phyloP scores from a whole-genome alignment of 2,113 vertebrate species.

The Heterochromis multidens region DNA sequence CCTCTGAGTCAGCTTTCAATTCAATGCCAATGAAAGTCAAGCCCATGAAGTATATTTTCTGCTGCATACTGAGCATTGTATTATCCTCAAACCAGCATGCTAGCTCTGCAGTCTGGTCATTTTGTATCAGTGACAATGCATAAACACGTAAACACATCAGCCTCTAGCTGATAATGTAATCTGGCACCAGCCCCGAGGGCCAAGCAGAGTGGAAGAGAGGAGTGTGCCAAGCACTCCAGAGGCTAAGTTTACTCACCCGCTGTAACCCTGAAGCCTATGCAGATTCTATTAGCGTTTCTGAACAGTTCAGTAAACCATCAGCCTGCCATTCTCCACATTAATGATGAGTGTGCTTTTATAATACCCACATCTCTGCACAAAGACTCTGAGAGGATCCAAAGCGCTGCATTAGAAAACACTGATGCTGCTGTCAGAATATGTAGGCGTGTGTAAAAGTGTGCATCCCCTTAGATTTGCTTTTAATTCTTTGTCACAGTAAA shows the following conservation, averaged over 20 bases:
- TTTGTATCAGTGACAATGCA: constrained; percentile 49
- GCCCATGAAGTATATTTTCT: background rate
- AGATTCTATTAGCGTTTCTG: constrained; percentile 34
- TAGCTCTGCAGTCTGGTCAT: background rate
- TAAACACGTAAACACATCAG: constrained; percentile 53
- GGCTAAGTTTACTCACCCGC: constrained; percentile 51
- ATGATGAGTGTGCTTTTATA: constrained; percentile 4
- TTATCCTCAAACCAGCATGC: constrained; percentile 7
- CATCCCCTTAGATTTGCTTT: background rate
- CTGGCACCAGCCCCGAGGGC: constrained; percentile 37
- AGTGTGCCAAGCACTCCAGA: constrained; percentile 42
- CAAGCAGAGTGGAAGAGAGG: constrained; percentile 4
- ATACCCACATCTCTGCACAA: background rate
- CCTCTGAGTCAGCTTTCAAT: background rate
- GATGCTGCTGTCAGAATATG: background rate
- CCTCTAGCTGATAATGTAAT: constrained; percentile 47
- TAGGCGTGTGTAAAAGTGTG: background rate
- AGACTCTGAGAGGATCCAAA: background rate
- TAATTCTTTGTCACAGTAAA: background rate
- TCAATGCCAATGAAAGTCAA: background rate
- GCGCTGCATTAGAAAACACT: background rate
- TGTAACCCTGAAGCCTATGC: constrained; percentile 20
- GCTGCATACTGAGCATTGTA: background rate
- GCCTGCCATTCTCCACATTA: background rate
- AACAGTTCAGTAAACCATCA: constrained; percentile 15